Percentiles rank a stretch among this genome's conserved stretches.
Conservation (phyloP, 2,113 vertebrate species). For the Pollimyrus isidori region DNA sequence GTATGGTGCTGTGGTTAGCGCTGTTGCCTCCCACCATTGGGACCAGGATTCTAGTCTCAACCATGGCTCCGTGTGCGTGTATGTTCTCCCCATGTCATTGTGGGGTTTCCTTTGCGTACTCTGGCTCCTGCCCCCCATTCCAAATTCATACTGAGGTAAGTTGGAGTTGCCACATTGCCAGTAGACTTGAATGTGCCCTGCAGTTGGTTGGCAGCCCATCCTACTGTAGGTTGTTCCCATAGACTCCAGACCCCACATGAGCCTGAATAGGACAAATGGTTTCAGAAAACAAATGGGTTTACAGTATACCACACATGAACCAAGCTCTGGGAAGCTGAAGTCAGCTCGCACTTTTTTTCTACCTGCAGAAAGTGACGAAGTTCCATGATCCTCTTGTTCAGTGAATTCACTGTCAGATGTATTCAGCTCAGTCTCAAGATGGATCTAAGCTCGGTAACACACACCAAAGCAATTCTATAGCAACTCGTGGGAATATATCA, state of each 20-base stretch:
- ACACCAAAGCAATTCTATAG: neutral
- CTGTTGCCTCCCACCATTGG: neutral
- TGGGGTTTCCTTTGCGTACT: neutral
- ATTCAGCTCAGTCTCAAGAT: neutral
- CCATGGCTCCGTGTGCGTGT: neutral
- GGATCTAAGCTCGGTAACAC: neutral
- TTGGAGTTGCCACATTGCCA: neutral
- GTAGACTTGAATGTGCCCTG: neutral
- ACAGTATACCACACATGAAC: neutral
- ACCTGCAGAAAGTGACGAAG: neutral
- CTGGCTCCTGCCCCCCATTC: neutral
- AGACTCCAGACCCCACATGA: neutral
- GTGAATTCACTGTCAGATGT: neutral
- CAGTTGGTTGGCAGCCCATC: neutral
- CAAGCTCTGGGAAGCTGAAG: neutral
- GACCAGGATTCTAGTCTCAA: neutral
- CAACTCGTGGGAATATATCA: neutral
- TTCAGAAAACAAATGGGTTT: neutral
- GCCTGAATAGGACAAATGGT: neutral
- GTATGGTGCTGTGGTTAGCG: neutral
- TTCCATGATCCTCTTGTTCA: neutral
- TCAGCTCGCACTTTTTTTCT: neutral
- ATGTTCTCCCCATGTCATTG: neutral
- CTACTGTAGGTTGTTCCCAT: neutral
- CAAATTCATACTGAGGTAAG: neutral